Conservation (phyloP, 37 sponge, comb jelly and placozoan species). For the Bolinopsis microptera region DNA sequence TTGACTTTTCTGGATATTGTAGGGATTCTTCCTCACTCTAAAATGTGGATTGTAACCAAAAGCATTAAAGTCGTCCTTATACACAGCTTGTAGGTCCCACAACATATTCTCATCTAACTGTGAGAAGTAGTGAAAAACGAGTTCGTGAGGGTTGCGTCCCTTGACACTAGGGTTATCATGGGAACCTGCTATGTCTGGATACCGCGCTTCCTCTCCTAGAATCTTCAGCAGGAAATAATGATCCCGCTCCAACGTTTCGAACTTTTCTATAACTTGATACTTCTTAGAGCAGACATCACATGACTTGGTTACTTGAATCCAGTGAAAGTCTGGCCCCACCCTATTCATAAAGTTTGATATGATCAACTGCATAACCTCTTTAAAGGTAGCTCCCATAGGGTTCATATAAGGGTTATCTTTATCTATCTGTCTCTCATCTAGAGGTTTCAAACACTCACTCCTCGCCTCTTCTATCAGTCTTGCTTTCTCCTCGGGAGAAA, state of each 20-base stretch:
- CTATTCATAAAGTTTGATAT: neutral
- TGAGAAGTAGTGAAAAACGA: neutral
- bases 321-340: neutral
- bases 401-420: constrained; percentile 16
- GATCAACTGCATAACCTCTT: neutral
- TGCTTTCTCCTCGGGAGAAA: neutral
- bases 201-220: neutral
- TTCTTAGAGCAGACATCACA: constrained; percentile 12
- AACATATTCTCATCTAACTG: neutral
- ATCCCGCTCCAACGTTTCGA: constrained; percentile 22
- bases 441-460: neutral
- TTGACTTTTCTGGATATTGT: too few relatives aligned
- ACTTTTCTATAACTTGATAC: neutral
- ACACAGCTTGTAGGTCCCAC: constrained; percentile 3
- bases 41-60: constrained; percentile 36
- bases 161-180: neutral
- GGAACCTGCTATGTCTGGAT: neutral
- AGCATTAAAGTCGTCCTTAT: constrained; percentile 33
- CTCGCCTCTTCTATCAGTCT: neutral
- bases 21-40: constrained; percentile 26
- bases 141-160: neutral
- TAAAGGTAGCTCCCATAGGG: constrained; percentile 45
- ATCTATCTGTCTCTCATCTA: neutral
- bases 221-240: constrained; percentile 10
- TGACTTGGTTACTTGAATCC: neutral